Conservation (phyloP, 2,797 vertebrate species). For the Vipera ursinii region DNA sequence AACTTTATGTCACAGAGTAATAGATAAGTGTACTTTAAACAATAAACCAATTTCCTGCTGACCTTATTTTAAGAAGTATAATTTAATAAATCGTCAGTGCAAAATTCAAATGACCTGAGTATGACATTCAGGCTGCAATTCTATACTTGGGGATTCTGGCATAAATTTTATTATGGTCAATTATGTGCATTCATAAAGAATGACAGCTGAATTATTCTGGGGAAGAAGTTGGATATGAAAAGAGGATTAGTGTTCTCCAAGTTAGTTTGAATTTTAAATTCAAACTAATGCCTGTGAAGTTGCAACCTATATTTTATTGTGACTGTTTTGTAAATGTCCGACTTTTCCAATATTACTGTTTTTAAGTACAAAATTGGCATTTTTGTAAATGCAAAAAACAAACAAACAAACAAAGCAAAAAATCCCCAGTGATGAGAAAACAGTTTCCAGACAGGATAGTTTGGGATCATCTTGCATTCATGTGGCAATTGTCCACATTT, state of each 20-base stretch:
- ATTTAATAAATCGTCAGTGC: neutral
- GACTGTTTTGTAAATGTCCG: neutral
- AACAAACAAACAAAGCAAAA: neutral
- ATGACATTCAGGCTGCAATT: neutral
- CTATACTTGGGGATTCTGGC: neutral
- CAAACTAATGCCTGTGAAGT: neutral
- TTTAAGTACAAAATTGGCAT: neutral
- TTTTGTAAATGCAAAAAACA: neutral
- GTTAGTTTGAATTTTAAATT: neutral
- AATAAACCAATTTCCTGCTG: neutral
- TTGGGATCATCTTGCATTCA: neutral
- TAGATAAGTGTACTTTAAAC: constrained; percentile 4
- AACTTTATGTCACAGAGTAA: constrained; percentile 4
- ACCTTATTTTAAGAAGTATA: neutral
- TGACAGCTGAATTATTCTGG: neutral
- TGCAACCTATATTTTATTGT: neutral
- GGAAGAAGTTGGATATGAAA: neutral
- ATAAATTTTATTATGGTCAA: neutral
- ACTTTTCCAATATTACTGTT: neutral
- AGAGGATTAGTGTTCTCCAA: neutral
- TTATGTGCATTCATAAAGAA: neutral
- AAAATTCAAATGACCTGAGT: neutral
- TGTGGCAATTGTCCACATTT: neutral
- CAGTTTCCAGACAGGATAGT: neutral
- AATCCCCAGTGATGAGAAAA: neutral